phyloP scores from a whole-genome alignment of 2,113 vertebrate species.

The Athene cunicularia region DNA sequence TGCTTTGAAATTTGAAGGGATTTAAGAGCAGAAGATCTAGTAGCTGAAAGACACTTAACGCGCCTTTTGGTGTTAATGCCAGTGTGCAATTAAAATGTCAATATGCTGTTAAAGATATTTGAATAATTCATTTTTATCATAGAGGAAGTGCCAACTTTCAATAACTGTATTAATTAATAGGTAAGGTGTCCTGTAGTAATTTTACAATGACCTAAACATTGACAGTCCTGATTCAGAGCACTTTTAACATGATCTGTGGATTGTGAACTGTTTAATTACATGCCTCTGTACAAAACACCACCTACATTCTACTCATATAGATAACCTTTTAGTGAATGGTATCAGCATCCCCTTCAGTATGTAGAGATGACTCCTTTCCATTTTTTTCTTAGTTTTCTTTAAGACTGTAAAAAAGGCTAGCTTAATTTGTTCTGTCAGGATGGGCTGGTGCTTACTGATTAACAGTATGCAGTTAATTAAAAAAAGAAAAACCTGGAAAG shows the following conservation, averaged over 20 bases:
- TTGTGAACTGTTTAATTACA: neutral
- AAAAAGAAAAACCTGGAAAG: neutral
- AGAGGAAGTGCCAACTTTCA: neutral
- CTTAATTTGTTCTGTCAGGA: neutral
- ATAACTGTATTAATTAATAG: neutral
- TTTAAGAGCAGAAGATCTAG: neutral
- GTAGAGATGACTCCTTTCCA: neutral
- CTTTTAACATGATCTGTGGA: neutral
- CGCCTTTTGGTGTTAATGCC: neutral
- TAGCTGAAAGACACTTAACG: neutral
- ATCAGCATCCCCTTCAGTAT: neutral
- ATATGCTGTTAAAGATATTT: slow-evolving; percentile 9
- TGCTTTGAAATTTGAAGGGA: neutral
- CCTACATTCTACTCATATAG: neutral
- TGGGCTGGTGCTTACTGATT: neutral
- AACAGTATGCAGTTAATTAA: slow-evolving; percentile 25
- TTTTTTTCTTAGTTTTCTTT: neutral
- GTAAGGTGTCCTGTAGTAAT: neutral
- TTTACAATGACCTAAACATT: neutral
- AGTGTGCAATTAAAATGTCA: slow-evolving; percentile 29
- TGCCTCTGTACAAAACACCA: neutral
- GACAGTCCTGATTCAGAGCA: neutral
- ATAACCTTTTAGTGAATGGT: neutral
- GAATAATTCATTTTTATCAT: slow-evolving; percentile 22
- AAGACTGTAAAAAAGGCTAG: neutral